These are phyloP conservation scores for Balanococcus diminutus DNA, from an alignment of 2,888 invertebrate species.

Conservation along the genomic window DNA sequence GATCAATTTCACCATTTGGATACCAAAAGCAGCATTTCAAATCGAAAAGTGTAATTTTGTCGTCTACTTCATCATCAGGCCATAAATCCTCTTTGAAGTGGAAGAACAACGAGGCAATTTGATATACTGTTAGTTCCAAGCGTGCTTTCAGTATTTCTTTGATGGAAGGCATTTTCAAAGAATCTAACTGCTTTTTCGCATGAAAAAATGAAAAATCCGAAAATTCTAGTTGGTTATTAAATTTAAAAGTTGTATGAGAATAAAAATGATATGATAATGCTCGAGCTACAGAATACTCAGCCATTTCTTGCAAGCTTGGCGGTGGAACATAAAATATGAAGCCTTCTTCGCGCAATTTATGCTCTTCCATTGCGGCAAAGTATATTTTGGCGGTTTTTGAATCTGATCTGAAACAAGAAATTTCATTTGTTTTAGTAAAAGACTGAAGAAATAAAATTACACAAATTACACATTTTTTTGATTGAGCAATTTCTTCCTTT, in stretches of 20 bases:
- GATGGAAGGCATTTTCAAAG: not conserved
- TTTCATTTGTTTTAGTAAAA: too few species aligned
- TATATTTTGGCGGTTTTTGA: too few species aligned
- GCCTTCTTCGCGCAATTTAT: not conserved
- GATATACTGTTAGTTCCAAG: not conserved
- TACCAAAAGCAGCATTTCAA: not conserved
- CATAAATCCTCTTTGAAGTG: not conserved
- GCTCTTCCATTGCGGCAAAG: not conserved
- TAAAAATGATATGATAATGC: not conserved
- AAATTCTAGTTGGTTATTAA: not conserved
- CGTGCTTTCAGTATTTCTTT: not conserved
- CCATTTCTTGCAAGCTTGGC: not conserved
- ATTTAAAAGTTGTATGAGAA: not conserved
- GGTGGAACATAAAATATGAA: not conserved
- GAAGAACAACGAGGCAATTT: not conserved
- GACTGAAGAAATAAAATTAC: too few species aligned
- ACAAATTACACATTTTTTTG: too few species aligned
- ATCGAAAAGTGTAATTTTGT: not conserved
- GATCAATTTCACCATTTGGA: not conserved
- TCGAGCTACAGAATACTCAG: not conserved
- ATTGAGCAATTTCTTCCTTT: too few species aligned
- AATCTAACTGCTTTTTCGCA: not conserved
- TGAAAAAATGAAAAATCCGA: too few species aligned
- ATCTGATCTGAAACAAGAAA: too few species aligned
- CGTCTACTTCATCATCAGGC: not conserved